Evolutionary conservation across 2,113 vertebrate genomes (phyloP), one percentile per base, ranked within the genome.

Genomic region (Sapayoa aenigma): DNA sequence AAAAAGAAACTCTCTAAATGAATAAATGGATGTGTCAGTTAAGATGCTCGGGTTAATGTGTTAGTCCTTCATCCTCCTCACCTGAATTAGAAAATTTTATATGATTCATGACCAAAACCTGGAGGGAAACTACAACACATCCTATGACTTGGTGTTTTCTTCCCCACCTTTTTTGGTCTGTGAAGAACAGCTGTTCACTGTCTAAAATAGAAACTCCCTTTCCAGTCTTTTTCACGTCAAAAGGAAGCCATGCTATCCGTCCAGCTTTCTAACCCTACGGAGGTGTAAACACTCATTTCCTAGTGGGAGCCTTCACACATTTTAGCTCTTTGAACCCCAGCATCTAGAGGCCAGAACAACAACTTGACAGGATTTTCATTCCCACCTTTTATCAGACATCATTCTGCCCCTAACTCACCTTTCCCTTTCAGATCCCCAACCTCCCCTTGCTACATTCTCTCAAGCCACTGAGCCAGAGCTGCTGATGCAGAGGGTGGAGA

Each of bases 121-220:
- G 83, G 53, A 75, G 84, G 86, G 89, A 96, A 98, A 89, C 90
- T 59, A 81, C 91, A 96, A 52, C 72, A 84, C 84, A 96, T 90
- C 94, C 92, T 93, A 90, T 17, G n/a, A 95, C 73, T 87, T 74
- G 23, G 65, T 93, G 74, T 92, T 97, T 93, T 97, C 91, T 97
- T 94, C 92, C 41, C 69, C 37, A 21, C 53, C 53, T 85, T 93
- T 97, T 96, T 67, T 58, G 81, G 77, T 94, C 84, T 89, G 90
- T 90, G 90, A 87, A 35, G 81, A 98, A 95, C 97, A 97, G 96
- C 96, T 98, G 97, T 63, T 96, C 87, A 33, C 55, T 93, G 96
- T 97, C 97, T 97, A 97, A 98, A 98, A 98, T 96, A 98, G 96
- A 77, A 96, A 92, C 87, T 97, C 94, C 94, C 94, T 97, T 97